Evolutionary conservation across 2,113 vertebrate species (phyloP).

Genomic region (Gnathonemus longibarbis): DNA sequence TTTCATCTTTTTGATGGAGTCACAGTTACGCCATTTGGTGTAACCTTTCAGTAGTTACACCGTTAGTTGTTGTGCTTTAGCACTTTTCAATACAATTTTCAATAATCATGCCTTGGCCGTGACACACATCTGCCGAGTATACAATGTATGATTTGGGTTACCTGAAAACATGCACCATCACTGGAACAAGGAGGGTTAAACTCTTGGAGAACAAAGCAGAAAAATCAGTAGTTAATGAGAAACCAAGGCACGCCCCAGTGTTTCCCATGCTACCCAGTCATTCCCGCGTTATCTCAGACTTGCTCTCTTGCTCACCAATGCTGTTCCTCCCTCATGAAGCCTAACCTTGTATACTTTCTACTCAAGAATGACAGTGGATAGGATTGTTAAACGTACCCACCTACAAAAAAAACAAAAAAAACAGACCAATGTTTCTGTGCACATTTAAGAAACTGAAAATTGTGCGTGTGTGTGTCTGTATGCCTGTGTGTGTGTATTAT

Average conservation of each 20-base stretch:
- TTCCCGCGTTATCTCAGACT: constrained; percentile 27
- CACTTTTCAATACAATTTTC: neutral
- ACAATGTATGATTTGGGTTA: neutral
- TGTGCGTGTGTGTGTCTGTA: neutral
- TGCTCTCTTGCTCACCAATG: constrained; percentile 24
- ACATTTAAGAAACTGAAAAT: neutral
- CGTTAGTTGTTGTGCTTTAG: neutral
- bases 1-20: neutral
- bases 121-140: neutral
- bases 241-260: constrained; percentile 43
- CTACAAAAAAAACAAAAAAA: neutral
- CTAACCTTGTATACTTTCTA: neutral
- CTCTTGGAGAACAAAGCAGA: constrained; percentile 21
- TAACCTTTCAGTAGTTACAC: neutral
- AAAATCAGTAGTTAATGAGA: constrained; percentile 44
- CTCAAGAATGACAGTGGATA: neutral
- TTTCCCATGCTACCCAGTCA: constrained; percentile 29
- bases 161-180: neutral
- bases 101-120: neutral
- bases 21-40: neutral
- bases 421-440: neutral
- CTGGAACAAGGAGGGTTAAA: constrained; percentile 6
- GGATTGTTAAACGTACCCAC: neutral
- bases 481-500: neutral
- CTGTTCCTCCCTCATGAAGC: neutral